Base-by-base conservation (phyloP, 23 tunicate genomes). In the Botrylloides violaceus region DNA sequence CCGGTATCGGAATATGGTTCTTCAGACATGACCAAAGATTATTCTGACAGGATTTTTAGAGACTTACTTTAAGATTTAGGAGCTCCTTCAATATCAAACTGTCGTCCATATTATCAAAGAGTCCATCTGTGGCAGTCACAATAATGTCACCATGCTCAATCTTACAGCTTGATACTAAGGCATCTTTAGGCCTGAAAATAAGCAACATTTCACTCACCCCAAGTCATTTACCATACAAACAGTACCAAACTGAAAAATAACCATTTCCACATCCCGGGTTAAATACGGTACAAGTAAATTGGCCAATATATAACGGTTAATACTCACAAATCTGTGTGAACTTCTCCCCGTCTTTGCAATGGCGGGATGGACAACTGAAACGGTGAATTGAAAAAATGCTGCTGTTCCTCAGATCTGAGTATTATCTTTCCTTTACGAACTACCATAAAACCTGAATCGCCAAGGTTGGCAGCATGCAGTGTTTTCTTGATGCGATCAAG, bases 61-160 rank as follows among this genome's bases (percentile, higher is more conserved):
- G 28, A 60, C 65, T 60, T 27, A 60, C 65, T 0, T 27, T 74
- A 2, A 92, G 82, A 31, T 53, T 61, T n/a, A 79, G 63, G 33
- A 95, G 71, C 65, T 95, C 92, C 50, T 88, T 57, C 29, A 95
- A 29, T 28, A 95, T 87, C 9, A 78, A 38, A 61, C 76, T 68
- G 57, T 95, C 99, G 5, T 88, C 86, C 79, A 95, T 79, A 59
- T 95, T 95, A 61, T 95, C 99, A 47, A 95, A 95, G 48, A 95
- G 72, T 15, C 99, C 99, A 76, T 95, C 99, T 32, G 99, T 95
- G 58, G 99, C 99, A 6, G 99, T 87, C 28, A 95, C 49, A 29
- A 95, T 87, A 28, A 95, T 70, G 59, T 95, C 99, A 2, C 99
- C 99, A 30, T 82, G 39, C 36, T 90, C 81, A 70, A 90, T 79